Evolutionary conservation across 2,113 vertebrate species (phyloP).

Genomic region (Limanda limanda): DNA sequence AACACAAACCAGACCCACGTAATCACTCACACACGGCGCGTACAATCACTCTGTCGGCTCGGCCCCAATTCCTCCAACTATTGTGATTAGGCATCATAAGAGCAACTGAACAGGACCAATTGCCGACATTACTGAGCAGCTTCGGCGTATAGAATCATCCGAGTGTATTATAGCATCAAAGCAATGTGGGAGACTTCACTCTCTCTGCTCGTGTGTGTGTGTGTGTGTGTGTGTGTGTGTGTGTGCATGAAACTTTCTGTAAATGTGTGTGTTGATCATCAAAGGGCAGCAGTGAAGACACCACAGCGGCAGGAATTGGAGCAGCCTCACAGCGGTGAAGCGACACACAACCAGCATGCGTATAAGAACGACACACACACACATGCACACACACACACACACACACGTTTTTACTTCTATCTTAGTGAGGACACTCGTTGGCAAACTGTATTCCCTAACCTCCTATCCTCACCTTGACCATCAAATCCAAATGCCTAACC

Average conservation of each 20-base stretch:
- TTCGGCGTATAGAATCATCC: slow-evolving; percentile 42
- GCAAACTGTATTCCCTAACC: no score
- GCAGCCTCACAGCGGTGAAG: slow-evolving; percentile 65
- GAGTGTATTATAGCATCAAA: slow-evolving; percentile 52
- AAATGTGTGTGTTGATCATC: slow-evolving; percentile 55
- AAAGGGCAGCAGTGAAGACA: slow-evolving; percentile 76
- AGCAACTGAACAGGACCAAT: slow-evolving; percentile 64
- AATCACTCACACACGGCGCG: slow-evolving; percentile 72
- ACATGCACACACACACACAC: no score
- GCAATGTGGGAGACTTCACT: slow-evolving; percentile 20
- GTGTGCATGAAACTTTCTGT: slow-evolving; percentile 34
- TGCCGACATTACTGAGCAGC: slow-evolving; percentile 60
- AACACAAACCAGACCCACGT: slow-evolving; percentile 68
- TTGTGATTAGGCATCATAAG: slow-evolving; percentile 77
- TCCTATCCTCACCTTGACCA: no score
- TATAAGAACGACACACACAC: slow-evolving; percentile 29
- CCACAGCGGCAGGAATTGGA: slow-evolving; percentile 63
- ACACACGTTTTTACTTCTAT: no score
- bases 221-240: slow-evolving; percentile 24
- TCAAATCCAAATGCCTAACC: no score
- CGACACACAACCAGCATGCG: slow-evolving; percentile 62
- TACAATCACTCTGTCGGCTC: slow-evolving; percentile 73
- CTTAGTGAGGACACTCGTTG: no score
- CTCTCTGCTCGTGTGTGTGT: slow-evolving; percentile 28
- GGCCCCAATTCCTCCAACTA: slow-evolving; percentile 68